A percentile compares a stretch with the other conserved stretches of the same genome.
phyloP scores from a whole-genome alignment of 2,888 invertebrate genomes.

The Andrena camellia region DNA sequence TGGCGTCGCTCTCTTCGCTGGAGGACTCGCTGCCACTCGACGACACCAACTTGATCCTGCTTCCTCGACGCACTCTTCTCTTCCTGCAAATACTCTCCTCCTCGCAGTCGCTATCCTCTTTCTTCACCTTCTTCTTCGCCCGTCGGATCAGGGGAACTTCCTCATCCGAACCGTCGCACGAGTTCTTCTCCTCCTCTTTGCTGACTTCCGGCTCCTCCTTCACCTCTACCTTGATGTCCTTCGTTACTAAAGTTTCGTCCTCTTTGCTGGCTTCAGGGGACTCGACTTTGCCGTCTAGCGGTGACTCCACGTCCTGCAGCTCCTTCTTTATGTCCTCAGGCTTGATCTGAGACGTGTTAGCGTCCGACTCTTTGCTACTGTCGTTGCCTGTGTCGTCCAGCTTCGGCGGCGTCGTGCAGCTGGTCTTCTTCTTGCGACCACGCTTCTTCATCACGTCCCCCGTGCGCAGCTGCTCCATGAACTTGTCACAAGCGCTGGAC shows the following conservation, averaged over 20 bases:
- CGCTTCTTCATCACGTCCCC: conserved; percentile 87
- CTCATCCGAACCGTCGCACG: conserved; percentile 80
- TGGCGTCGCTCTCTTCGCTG: conserved; percentile 79
- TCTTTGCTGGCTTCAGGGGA: conserved; percentile 71
- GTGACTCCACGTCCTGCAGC: conserved; percentile 71
- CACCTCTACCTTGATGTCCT: conserved; percentile 66
- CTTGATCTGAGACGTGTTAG: conserved; percentile 60
- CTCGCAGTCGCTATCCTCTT: conserved; percentile 76
- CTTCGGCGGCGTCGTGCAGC: conserved; percentile 70
- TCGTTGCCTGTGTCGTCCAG: conserved; percentile 68
- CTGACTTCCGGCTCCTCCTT: conserved; percentile 62
- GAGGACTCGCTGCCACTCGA: conserved; percentile 81
- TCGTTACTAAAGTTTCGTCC: conserved; percentile 61
- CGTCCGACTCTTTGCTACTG: conserved; percentile 66
- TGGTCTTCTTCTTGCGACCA: conserved; percentile 86
- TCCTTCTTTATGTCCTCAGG: conserved; percentile 70
- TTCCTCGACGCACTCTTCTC: conserved; percentile 79
- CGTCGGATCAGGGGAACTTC: conserved; percentile 80
- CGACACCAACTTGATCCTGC: conserved; percentile 81
- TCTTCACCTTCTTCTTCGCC: conserved; percentile 75
- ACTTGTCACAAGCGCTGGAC: conserved; percentile 91
- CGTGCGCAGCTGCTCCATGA: conserved; percentile 91
- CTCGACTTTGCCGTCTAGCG: conserved; percentile 76
- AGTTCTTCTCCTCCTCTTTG: conserved; percentile 68
- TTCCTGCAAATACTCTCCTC: conserved; percentile 79